Percentiles rank a stretch among this genome's conserved stretches.
Evolutionary conservation across 2,113 vertebrate genomes (phyloP).

Genomic region (Galbula dea): DNA sequence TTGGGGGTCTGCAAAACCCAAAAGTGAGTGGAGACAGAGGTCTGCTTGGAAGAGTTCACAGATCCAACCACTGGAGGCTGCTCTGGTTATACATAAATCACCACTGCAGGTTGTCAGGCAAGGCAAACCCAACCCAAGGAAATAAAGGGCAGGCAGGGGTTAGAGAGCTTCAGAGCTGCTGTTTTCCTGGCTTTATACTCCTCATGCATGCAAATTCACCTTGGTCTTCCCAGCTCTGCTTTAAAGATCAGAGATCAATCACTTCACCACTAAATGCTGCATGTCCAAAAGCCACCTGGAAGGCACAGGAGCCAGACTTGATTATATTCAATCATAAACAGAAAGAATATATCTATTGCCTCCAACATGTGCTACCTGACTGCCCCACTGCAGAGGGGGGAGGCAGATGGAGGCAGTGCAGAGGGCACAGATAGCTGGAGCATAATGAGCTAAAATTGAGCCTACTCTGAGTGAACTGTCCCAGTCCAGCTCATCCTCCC

Average conservation of each 20-base stretch:
- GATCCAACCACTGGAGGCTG: conserved; percentile 53
- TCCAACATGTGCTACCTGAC: background rate
- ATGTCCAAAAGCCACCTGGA: background rate
- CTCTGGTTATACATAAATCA: conserved; percentile 57
- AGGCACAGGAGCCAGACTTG: background rate
- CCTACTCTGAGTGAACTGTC: background rate
- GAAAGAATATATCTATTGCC: background rate
- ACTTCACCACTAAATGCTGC: background rate
- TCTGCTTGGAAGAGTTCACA: background rate
- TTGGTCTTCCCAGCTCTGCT: background rate
- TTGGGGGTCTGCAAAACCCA: background rate
- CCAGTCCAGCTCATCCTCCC: background rate
- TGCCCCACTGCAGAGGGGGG: background rate
- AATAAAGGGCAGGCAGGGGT: background rate
- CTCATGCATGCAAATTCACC: background rate
- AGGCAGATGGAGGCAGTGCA: background rate
- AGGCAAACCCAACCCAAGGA: background rate
- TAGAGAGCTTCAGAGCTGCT: background rate
- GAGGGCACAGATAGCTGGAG: background rate
- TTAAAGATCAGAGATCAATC: conserved; percentile 5
- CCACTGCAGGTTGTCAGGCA: background rate
- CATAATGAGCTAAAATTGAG: background rate
- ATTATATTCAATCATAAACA: background rate
- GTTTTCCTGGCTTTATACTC: background rate
- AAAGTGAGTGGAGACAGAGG: background rate